Base-by-base conservation (phyloP, 92 coral and sea anemone genomes). In the Umimayanthus kanabou region DNA sequence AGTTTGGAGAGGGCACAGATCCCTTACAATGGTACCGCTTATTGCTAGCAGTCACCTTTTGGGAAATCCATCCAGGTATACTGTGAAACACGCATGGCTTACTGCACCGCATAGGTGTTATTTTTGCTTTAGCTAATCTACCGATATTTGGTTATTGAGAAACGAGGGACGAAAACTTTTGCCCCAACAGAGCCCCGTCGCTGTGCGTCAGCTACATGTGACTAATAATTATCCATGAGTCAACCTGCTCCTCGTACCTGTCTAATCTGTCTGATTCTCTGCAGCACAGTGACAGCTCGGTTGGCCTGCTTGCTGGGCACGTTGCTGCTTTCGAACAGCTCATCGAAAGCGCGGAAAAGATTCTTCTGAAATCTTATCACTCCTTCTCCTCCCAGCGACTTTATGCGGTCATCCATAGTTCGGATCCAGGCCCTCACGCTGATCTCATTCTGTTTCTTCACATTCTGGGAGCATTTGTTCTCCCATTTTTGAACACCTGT, bases 331-430 rank as follows among this genome's bases (percentile, higher is more conserved):
- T 95, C 97, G 81, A 97, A 97, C 87, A 97, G 45, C 50, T 98
- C 99, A 80, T 95, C 96, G 76, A 95, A 97, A 6, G 99, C 99
- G 71, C 98, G 98, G 94, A 97, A 97, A 49, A 97, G 85, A 80
- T 97, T 97, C 47, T 94, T 89, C 79, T 95, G 88, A 90, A 97
- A 97, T 50, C 99, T 91, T 45, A 93, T 81, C 2, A 97, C 99
- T 65, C 99, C 99, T 85, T 97, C 97, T 82, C 99, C 99, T 1
- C 99, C 99, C 9, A 97, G 92, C 69, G 94, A 92, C 88, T 90
- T 91, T 66, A 97, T 97, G 73, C 99, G 92, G 45, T 91, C 88
- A 85, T 97, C 99, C 99, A 97, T 97, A 75, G 96, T 97, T 39
- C 90, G 90, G 77, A 93, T 98, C 99, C 99, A 97, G 82, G 98